Conservation (phyloP, 1,140 invertebrate genomes). For the Drosophila repleta region DNA sequence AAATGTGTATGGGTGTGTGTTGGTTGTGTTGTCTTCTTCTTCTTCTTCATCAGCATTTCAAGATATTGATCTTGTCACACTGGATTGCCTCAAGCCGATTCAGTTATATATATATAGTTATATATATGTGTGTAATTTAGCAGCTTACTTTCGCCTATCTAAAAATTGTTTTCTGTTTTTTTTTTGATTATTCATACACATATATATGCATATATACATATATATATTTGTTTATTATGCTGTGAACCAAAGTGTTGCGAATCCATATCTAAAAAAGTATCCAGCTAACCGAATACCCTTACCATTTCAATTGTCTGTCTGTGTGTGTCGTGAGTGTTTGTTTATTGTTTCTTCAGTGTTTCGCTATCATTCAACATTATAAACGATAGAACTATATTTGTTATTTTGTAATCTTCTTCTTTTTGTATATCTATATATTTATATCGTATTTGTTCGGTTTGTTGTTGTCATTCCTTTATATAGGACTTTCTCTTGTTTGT, state of each 20-base stretch:
- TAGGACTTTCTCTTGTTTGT: slow-evolving; percentile 35
- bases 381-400: slow-evolving; percentile 56
- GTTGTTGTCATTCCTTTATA: slow-evolving; percentile 46
- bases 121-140: slow-evolving; percentile 37
- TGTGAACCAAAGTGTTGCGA: slow-evolving; percentile 28
- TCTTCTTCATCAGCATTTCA: slow-evolving; percentile 31
- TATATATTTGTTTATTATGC: slow-evolving; percentile 21
- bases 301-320: neutral
- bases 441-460: slow-evolving; percentile 45
- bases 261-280: no score
- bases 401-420: slow-evolving; percentile 26
- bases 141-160: slow-evolving; percentile 51
- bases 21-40: neutral
- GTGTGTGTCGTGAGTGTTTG: slow-evolving; percentile 11
- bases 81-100: slow-evolving; percentile 46
- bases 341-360: slow-evolving; percentile 14
- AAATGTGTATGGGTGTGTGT: slow-evolving; percentile 16
- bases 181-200: slow-evolving; percentile 31
- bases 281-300: neutral
- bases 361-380: slow-evolving; percentile 46
- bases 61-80: slow-evolving; percentile 26
- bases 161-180: slow-evolving; percentile 24
- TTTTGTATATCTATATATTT: slow-evolving; percentile 49
- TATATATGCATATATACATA: slow-evolving; percentile 25
- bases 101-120: slow-evolving; percentile 21